Base-by-base conservation (phyloP, 2,797 vertebrate genomes). In the Nannoperca australis region DNA sequence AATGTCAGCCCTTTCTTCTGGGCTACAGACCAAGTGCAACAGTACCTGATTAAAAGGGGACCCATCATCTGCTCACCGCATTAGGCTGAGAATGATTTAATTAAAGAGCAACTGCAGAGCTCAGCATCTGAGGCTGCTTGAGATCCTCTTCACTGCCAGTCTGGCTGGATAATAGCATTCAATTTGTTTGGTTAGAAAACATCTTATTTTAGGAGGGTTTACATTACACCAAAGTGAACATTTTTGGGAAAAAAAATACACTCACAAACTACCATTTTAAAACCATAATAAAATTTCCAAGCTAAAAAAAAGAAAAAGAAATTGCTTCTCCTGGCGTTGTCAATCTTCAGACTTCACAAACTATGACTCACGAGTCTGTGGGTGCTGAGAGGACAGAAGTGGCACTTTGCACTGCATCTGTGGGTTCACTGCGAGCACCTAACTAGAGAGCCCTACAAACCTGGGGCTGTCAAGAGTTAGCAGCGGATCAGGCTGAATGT, bases 11-110 rank as follows among this genome's bases (percentile, higher is more conserved):
- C 61, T 91, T 88, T 85, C 74, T 84, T 44, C 82, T 7, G 60
- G 82, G 79, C 76, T 64, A 18, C 58, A 12, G 69, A 90, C 89
- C 85, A 84, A 92, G 75, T 49, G 76, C 78, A 87, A 84, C 80
- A 85, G 77, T 56, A 88, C 81, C 85, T 86, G 89, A 93, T 88
- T 88, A 91, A 86, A 90, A 69, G 79, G 73, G 53, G 69, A 76
- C 13, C 73, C 60, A 17, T 90, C 85, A 82, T 86, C 78, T 70
- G 67, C 84, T 91, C 82, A 66, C 85, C 68, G 58, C 89, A 89
- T 93, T 85, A 90, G 62, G 44, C 67, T 30, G 74, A 90, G 80
- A 36, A 47, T 76, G 73, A 88, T 89, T 85, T 85, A 90, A 90
- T 91, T 87, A 91, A 88, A 90, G 87, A 70, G 78, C 20, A 20